These are phyloP conservation scores for Eubucco bourcierii DNA, from an alignment of 2,113 vertebrate genomes.

Conservation along the genomic window DNA sequence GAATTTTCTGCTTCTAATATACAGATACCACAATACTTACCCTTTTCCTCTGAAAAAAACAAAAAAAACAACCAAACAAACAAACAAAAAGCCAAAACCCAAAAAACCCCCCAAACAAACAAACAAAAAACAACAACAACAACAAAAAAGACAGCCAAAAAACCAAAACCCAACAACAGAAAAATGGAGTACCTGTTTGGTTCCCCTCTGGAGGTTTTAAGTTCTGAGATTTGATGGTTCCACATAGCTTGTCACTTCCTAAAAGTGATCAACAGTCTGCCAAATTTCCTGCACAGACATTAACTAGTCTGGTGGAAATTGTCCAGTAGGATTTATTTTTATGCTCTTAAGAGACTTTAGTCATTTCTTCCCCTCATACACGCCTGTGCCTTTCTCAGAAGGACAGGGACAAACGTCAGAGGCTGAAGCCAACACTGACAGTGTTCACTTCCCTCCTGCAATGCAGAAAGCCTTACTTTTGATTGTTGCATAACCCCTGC, in stretches of 20 bases:
- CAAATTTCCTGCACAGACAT: slow-evolving; percentile 50
- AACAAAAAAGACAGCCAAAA: no score
- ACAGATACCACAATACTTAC: neutral
- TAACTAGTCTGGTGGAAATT: neutral
- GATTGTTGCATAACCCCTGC: fast-evolving
- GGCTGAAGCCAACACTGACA: neutral
- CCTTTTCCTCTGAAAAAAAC: neutral
- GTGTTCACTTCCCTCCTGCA: neutral
- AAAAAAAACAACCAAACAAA: neutral
- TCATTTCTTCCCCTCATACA: neutral
- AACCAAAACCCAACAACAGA: no score
- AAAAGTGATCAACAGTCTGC: slow-evolving; percentile 34
- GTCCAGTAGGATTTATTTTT: slow-evolving; percentile 24
- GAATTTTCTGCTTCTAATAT: neutral
- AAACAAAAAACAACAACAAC: neutral
- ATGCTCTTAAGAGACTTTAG: neutral
- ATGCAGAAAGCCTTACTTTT: neutral
- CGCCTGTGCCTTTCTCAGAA: neutral
- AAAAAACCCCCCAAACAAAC: no score
- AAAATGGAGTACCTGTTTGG: neutral
- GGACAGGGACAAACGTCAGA: neutral
- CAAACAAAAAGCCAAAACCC: no score
- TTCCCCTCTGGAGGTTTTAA: neutral
- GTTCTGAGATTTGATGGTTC: neutral
- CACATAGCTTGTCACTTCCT: neutral